Evolutionary conservation across 2,797 vertebrate genomes (phyloP).

Genomic region (Pseudocheirus occidentalis): DNA sequence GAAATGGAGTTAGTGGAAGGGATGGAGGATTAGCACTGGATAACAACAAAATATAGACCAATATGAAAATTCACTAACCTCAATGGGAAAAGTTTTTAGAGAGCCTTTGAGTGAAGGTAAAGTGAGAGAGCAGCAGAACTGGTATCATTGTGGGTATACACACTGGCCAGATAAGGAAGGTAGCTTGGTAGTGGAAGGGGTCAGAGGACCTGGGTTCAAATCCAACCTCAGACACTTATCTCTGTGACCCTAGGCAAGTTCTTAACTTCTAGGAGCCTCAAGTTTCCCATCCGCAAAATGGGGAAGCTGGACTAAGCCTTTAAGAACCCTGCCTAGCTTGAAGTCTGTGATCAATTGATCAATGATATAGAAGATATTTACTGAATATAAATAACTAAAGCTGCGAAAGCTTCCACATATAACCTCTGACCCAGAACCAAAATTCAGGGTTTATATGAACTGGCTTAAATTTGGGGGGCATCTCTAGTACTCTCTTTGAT

Average conservation of each 20-base stretch:
- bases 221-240: neutral
- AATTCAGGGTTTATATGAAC: neutral
- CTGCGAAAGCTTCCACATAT: neutral
- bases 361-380: neutral
- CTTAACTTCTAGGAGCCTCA: neutral
- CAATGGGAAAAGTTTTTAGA: neutral
- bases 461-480: neutral
- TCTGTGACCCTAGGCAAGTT: neutral
- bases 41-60: neutral
- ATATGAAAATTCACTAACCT: neutral
- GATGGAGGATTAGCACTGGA: neutral
- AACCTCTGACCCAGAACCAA: neutral
- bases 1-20: neutral
- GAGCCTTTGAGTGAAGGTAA: neutral
- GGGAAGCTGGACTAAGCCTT: neutral
- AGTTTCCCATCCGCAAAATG: conserved; percentile 18
- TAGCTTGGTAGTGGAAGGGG: neutral
- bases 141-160: neutral
- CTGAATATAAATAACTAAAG: neutral
- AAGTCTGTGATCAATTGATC: neutral
- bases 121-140: neutral
- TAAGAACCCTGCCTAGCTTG: neutral
- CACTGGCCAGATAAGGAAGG: conserved; percentile 1
- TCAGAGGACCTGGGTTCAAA: neutral
- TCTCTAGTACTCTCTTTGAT: neutral